Evolutionary conservation across 2,888 invertebrate species (phyloP).

Genomic region (Stenotaenia linearis): DNA sequence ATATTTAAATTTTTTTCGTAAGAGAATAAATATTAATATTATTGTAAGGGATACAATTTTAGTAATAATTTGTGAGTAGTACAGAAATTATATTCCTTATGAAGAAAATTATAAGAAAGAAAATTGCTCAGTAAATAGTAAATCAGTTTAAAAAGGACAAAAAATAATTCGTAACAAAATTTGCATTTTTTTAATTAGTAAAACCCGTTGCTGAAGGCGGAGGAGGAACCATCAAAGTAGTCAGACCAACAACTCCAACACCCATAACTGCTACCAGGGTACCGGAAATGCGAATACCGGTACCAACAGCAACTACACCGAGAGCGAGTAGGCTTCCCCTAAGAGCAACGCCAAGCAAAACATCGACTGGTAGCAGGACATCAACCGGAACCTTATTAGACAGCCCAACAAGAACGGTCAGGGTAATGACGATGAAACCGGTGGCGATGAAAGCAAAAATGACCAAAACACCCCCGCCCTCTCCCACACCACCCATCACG

Average conservation of each 20-base stretch:
- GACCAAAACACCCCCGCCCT: not conserved
- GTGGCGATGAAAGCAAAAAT: not conserved
- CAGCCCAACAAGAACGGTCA: not conserved
- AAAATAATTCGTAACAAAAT: no score
- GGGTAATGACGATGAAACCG: not conserved
- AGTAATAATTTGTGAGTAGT: no score
- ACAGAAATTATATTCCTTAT: no score
- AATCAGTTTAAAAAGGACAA: no score
- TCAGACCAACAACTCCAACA: not conserved
- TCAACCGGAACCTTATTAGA: not conserved
- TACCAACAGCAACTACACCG: not conserved
- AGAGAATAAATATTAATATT: no score
- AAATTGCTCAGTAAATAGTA: no score
- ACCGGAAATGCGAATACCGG: not conserved
- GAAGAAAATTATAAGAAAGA: no score
- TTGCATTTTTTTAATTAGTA: not conserved
- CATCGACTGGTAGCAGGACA: not conserved
- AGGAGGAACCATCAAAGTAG: not conserved
- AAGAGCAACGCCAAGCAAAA: not conserved
- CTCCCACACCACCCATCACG: not conserved
- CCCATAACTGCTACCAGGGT: not conserved
- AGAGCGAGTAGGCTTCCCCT: not conserved
- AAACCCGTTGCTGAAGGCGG: not conserved
- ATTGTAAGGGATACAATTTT: no score
- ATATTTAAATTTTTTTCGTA: no score